These are phyloP conservation scores for Pachyramphus minor DNA, from an alignment of 2,113 vertebrate species.

Conservation along the genomic window DNA sequence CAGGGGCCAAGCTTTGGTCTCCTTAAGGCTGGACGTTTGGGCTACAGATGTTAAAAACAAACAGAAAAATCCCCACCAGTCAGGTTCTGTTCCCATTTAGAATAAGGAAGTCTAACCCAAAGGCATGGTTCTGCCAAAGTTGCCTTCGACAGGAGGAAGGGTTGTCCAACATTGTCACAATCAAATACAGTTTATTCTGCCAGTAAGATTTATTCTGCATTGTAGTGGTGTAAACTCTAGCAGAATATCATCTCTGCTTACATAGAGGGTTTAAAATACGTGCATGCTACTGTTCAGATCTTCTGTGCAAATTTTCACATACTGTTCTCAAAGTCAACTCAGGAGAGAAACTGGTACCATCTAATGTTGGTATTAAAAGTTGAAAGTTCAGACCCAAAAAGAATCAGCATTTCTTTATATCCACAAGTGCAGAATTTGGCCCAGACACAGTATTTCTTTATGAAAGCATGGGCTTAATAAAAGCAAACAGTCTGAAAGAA, in stretches of 20 bases:
- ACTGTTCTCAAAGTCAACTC: background rate
- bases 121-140: constrained; percentile 2
- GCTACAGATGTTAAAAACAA: background rate
- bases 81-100: background rate
- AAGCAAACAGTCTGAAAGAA: background rate
- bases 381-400: background rate
- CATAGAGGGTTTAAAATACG: background rate
- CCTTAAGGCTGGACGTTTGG: background rate
- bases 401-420: background rate
- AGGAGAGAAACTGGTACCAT: background rate
- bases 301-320: background rate
- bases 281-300: background rate
- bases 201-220: background rate
- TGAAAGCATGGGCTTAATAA: background rate
- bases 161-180: background rate
- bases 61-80: background rate
- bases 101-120: background rate
- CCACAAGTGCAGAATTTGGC: background rate
- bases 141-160: background rate
- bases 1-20: background rate
- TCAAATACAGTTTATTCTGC: background rate
- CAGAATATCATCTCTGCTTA: background rate
- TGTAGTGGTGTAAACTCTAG: background rate
- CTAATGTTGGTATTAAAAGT: background rate
- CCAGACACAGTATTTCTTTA: background rate